A percentile compares a stretch with the other conserved stretches of the same genome.
Evolutionary conservation across 2,888 invertebrate species (phyloP).

Genomic region (Norana najaformis): DNA sequence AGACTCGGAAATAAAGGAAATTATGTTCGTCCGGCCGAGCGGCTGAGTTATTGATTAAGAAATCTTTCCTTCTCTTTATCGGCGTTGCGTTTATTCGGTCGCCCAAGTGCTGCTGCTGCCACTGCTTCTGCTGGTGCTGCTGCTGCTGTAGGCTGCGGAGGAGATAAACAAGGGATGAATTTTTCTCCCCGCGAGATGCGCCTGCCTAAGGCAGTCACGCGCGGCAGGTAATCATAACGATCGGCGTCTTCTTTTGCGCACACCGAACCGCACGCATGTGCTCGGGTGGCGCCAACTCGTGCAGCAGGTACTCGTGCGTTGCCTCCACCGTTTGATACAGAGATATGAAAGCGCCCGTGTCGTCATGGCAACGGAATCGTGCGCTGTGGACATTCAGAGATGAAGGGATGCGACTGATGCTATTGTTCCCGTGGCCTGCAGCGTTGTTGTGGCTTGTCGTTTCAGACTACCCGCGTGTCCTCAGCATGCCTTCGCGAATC

Average conservation of each 20-base stretch:
- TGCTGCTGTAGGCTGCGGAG: neutral
- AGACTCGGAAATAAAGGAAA: neutral
- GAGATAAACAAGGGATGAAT: neutral
- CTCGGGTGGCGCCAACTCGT: neutral
- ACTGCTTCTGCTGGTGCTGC: neutral
- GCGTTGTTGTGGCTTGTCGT: neutral
- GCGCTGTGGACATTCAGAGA: neutral
- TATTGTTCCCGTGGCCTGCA: neutral
- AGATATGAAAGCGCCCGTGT: neutral
- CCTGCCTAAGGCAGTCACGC: neutral
- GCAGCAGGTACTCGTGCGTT: neutral
- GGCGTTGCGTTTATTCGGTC: neutral
- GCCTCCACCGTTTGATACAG: neutral
- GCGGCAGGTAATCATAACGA: neutral
- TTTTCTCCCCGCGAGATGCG: neutral
- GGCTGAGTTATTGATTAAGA: neutral
- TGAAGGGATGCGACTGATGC: neutral
- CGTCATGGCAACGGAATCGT: neutral
- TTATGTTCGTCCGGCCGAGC: conserved; percentile 5
- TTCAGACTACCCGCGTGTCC: conserved; percentile 28
- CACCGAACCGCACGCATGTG: neutral
- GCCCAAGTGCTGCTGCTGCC: neutral
- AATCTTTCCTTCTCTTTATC: neutral
- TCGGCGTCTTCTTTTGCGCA: neutral
- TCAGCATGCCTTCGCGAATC: conserved; percentile 81